These are phyloP conservation scores for Upupa epops DNA, from an alignment of 2,113 vertebrate species.

Conservation along the genomic window DNA sequence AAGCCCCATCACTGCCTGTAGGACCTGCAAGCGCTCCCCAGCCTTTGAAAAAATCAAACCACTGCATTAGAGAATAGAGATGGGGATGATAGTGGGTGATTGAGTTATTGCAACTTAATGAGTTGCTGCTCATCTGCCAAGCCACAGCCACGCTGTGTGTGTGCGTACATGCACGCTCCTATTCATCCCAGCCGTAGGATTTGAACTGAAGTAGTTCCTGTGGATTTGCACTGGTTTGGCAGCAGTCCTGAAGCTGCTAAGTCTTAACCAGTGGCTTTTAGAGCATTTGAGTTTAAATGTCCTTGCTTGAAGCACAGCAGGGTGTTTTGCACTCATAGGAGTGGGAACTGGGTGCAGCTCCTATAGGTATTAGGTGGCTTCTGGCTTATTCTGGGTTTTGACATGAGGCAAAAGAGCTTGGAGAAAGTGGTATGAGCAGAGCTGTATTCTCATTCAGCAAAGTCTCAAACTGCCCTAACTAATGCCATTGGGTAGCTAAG, in stretches of 20 bases:
- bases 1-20: background rate
- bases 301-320: accelerated
- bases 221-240: conserved; percentile 15
- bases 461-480: background rate
- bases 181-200: background rate
- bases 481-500: background rate
- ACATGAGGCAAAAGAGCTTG: background rate
- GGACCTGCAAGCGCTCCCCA: background rate
- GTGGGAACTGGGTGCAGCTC: background rate
- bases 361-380: background rate
- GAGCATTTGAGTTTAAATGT: background rate
- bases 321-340: background rate
- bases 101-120: conserved; percentile 40
- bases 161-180: background rate
- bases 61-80: background rate
- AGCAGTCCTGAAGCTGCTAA: background rate
- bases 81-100: background rate
- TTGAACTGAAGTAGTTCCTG: background rate
- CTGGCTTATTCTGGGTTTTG: background rate
- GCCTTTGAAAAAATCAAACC: background rate
- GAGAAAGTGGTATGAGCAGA: background rate
- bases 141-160: conserved; percentile 10
- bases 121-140: conserved; percentile 24
- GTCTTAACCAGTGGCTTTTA: accelerated
- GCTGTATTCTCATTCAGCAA: background rate